Base-by-base conservation (phyloP, 2,797 vertebrate species). In the Bradypodion pumilum region DNA sequence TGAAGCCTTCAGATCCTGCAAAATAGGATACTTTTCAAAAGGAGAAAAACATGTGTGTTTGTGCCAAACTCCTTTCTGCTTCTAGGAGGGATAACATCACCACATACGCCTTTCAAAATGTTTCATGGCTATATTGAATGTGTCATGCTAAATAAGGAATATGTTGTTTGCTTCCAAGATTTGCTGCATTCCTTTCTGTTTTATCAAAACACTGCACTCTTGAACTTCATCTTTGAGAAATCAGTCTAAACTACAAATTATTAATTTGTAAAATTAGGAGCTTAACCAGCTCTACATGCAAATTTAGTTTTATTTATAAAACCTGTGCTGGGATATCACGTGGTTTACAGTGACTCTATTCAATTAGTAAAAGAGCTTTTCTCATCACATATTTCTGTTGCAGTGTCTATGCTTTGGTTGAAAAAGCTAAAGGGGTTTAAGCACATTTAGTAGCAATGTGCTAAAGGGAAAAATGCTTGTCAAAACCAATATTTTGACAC, bases 321-420 rank as follows among this genome's bases (percentile, higher is more conserved):
- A 15, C 87, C 82, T 90, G 75, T 93, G 85, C 90, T 87, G 52
- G 83, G 69, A 90, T 94, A 90, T 86, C 89, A 93, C 83, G 69
- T 92, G 91, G 90, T 90, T 90, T 89, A 84, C 89, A 90, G 86
- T 85, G 91, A 91, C 86, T 86, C 84, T 88, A 90, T 63, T 88
- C 88, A 93, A 93, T 94, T 94, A 93, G 92, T 88, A 93, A 82
- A 93, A 89, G 63, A 92, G 90, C 92, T 91, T 91, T 92, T 91
- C 89, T 92, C 86, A 93, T 83, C 90, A 92, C 86, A 69, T 87
- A 78, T 91, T 94, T 93, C 68, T 90, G 80, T 89, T 91, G 73
- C 87, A 91, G 62, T 88, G 84, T 90, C 86, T 92, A 84, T 91
- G 85, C 82, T 90, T 88, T 81, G 60, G 13, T 68, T 19, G 85